These are phyloP conservation scores for Drosophila lacteicornis DNA, from an alignment of 1,140 invertebrate species.

Conservation along the genomic window DNA sequence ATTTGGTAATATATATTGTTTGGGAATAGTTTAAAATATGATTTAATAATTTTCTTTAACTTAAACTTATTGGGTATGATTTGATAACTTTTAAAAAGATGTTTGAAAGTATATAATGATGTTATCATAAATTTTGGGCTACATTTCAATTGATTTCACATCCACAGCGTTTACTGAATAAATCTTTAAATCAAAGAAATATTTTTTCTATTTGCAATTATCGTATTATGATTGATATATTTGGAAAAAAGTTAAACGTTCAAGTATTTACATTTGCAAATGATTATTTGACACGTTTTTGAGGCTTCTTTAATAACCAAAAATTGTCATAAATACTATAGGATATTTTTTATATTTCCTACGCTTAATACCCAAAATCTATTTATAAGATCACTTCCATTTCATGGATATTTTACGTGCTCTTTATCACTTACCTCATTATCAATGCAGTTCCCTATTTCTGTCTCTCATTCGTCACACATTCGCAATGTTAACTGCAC, in stretches of 20 bases:
- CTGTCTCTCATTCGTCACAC: slow-evolving; percentile 40
- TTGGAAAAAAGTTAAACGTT: too few relatives aligned
- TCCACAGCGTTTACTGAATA: not conserved
- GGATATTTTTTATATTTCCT: fast-evolving
- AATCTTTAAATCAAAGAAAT: too few relatives aligned
- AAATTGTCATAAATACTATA: too few relatives aligned
- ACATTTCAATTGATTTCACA: not conserved
- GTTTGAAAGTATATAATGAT: not conserved
- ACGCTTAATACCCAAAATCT: not conserved
- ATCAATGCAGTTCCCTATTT: slow-evolving; percentile 19
- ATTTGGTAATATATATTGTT: not conserved
- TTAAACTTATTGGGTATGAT: too few relatives aligned
- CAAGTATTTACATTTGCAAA: too few relatives aligned
- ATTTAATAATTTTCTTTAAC: too few relatives aligned
- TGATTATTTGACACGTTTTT: too few relatives aligned
- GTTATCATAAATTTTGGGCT: not conserved
- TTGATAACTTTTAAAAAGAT: not conserved
- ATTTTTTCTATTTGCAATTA: too few relatives aligned
- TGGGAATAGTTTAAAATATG: too few relatives aligned
- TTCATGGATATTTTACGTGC: not conserved
- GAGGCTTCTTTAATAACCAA: too few relatives aligned
- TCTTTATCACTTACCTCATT: slow-evolving; percentile 34
- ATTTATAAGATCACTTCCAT: not conserved
- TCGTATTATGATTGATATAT: too few relatives aligned
- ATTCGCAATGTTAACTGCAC: slow-evolving; percentile 37